These are phyloP conservation scores for Gymnarchus niloticus DNA, from an alignment of 2,113 vertebrate genomes.

Conservation along the genomic window DNA sequence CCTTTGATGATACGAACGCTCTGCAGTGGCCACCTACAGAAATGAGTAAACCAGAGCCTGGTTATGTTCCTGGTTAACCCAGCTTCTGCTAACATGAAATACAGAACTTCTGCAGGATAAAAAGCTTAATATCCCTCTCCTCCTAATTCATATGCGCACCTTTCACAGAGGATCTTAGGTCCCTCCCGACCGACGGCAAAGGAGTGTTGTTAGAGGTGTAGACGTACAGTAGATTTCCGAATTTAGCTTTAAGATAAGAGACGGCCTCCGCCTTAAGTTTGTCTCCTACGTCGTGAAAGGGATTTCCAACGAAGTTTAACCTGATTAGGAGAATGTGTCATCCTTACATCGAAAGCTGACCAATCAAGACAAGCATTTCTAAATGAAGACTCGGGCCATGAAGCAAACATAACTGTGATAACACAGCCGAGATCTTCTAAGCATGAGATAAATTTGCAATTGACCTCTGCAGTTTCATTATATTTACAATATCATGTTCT, in stretches of 20 bases:
- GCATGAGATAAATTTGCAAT: neutral
- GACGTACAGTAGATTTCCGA: neutral
- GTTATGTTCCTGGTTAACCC: neutral
- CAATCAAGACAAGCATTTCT: neutral
- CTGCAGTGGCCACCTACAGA: neutral
- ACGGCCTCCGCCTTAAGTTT: neutral
- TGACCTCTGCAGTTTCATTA: too few species aligned
- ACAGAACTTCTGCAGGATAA: too few species aligned
- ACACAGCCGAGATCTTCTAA: neutral
- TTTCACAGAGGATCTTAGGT: neutral
- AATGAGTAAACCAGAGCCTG: neutral
- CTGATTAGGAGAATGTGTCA: neutral
- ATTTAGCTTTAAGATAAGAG: neutral
- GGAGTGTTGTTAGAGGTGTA: neutral
- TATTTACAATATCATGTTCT: too few species aligned
- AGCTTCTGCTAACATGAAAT: neutral
- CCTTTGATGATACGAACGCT: neutral
- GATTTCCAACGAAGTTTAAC: neutral
- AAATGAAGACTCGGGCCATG: neutral
- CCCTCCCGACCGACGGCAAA: neutral
- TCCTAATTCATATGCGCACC: neutral
- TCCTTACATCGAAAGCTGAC: neutral
- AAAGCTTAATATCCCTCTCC: neutral
- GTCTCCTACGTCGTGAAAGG: neutral
- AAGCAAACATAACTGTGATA: too few species aligned